Percentiles rank a stretch among this genome's conserved stretches.
Conservation (phyloP, 1,140 invertebrate species). For the Drosophila orosa region DNA sequence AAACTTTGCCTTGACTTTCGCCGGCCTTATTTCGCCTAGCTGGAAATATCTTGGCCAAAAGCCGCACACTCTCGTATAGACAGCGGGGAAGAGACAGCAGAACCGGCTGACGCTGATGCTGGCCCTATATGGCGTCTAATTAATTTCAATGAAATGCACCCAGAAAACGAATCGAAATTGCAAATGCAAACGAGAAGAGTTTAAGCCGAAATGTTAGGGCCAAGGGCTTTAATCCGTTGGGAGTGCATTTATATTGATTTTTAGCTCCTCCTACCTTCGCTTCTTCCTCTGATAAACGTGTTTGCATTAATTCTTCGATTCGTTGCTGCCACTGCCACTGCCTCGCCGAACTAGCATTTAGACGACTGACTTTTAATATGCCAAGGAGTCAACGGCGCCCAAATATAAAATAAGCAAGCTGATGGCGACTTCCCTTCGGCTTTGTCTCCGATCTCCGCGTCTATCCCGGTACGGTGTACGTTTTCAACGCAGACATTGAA, state of each 20-base stretch:
- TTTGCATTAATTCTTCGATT: constrained; percentile 58
- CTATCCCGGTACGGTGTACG: constrained; percentile 57
- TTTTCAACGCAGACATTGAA: constrained; percentile 76
- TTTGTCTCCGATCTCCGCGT: constrained; percentile 22
- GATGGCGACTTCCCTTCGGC: constrained; percentile 16
- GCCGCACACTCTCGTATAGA: constrained; percentile 38
- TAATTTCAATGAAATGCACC: constrained; percentile 69
- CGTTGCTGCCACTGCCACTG: neutral
- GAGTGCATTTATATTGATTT: constrained; percentile 64
- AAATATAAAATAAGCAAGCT: constrained; percentile 33
- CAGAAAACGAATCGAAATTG: constrained; percentile 27
- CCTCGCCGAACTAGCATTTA: constrained; percentile 10
- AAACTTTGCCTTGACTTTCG: constrained; percentile 73
- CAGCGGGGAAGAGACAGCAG: neutral
- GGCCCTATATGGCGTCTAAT: constrained; percentile 66
- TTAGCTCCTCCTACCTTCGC: constrained; percentile 13
- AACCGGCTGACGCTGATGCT: constrained; percentile 57
- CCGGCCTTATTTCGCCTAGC: constrained; percentile 5
- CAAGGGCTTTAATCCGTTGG: constrained; percentile 2
- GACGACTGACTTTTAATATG: constrained; percentile 30
- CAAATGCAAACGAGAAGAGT: constrained; percentile 12
- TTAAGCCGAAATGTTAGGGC: neutral
- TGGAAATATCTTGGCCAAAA: constrained; percentile 58
- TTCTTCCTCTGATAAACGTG: constrained; percentile 49
- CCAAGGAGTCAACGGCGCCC: constrained; percentile 7